These are phyloP conservation scores for Florisuga fusca DNA, from an alignment of 2,797 vertebrate genomes.

Conservation along the genomic window DNA sequence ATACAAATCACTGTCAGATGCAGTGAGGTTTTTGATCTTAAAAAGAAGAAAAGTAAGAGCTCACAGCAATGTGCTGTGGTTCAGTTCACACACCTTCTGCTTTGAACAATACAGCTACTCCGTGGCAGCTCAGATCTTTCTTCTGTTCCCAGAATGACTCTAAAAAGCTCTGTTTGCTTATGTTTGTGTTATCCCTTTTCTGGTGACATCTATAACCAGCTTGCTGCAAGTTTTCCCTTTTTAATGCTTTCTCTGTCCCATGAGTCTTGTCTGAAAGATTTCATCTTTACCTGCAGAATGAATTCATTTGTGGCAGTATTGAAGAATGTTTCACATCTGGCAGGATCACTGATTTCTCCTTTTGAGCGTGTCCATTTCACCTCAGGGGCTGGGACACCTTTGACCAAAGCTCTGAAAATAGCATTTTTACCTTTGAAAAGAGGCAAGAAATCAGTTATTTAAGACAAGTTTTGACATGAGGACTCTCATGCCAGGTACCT, in stretches of 20 bases:
- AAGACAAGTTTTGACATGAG: background rate
- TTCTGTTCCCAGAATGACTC: background rate
- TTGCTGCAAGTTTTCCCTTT: background rate
- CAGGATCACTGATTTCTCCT: conserved; percentile 74
- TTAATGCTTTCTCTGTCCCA: background rate
- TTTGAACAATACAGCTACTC: background rate
- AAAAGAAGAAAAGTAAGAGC: background rate
- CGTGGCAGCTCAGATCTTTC: background rate
- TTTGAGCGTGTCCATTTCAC: conserved; percentile 83
- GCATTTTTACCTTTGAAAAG: conserved; percentile 81
- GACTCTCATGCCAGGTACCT: background rate
- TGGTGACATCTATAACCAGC: background rate
- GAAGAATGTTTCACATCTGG: conserved; percentile 81
- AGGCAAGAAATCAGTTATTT: background rate
- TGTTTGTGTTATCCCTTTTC: background rate
- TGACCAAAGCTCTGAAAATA: conserved; percentile 84
- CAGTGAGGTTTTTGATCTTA: conserved; percentile 82
- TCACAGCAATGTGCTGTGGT: background rate
- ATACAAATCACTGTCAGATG: conserved; percentile 82
- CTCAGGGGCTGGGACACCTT: conserved; percentile 83
- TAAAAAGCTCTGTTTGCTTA: background rate
- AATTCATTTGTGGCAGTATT: conserved; percentile 77
- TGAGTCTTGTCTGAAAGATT: background rate
- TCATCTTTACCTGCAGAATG: conserved; percentile 82
- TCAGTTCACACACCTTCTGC: background rate